Percentiles rank a stretch among this genome's conserved stretches.
Evolutionary conservation across 2,888 invertebrate species (phyloP).

Genomic region (Protodeltote pygarga): DNA sequence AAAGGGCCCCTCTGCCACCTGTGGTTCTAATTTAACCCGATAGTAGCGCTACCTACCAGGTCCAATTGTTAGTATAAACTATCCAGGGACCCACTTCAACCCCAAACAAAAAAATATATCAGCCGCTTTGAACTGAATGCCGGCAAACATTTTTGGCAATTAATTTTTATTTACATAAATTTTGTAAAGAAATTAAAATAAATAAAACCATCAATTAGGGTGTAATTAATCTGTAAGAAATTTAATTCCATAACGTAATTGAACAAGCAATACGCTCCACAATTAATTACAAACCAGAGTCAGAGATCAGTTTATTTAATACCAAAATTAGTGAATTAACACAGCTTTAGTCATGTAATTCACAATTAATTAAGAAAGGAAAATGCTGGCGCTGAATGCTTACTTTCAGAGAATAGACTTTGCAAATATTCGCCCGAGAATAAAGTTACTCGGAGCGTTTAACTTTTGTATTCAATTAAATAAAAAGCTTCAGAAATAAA

Average conservation of each 20-base stretch:
- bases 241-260: constrained; percentile 24
- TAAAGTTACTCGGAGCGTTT: constrained; percentile 78
- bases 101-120: too few species aligned
- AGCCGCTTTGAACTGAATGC: too few species aligned
- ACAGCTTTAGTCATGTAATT: constrained; percentile 82
- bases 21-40: too few species aligned
- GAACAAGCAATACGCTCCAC: constrained; percentile 25
- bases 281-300: constrained; percentile 38
- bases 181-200: too few species aligned
- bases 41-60: too few species aligned
- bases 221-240: constrained; percentile 2
- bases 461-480: constrained; percentile 85
- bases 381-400: constrained; percentile 78
- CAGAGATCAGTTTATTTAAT: constrained; percentile 55
- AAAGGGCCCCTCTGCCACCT: too few species aligned
- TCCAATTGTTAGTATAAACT: too few species aligned
- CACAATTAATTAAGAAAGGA: constrained; percentile 84
- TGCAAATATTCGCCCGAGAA: constrained; percentile 76
- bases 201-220: background rate
- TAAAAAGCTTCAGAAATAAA: constrained; percentile 80
- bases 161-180: too few species aligned
- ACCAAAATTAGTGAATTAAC: constrained; percentile 78
- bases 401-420: constrained; percentile 79
- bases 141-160: too few species aligned
- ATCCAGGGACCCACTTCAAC: too few species aligned